Evolutionary conservation across 2,888 invertebrate genomes (phyloP).

Genomic region (Eupithecia abbreviata): DNA sequence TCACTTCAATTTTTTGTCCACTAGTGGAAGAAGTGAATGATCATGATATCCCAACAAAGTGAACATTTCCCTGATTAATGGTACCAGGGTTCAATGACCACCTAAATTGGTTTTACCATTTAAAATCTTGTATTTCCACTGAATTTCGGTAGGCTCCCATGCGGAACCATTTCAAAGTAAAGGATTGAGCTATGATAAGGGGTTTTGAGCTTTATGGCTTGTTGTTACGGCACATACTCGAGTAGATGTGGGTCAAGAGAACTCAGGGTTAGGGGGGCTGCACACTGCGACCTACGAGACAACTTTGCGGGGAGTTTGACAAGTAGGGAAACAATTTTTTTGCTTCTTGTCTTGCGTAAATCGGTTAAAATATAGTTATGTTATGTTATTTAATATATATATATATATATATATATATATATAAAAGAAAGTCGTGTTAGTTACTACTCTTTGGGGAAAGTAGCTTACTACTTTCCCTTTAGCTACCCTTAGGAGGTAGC

Average conservation of each 20-base stretch:
- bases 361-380: too few relatives aligned
- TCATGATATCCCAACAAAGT: neutral
- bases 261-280: conserved; percentile 51
- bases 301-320: neutral
- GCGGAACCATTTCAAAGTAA: neutral
- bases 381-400: too few relatives aligned
- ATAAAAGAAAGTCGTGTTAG: too few relatives aligned
- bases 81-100: conserved; percentile 4
- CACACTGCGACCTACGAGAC: conserved; percentile 31
- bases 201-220: conserved; percentile 28
- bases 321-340: neutral
- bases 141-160: neutral
- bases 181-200: conserved; percentile 11
- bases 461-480: too few relatives aligned
- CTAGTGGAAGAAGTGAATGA: too few relatives aligned
- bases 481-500: too few relatives aligned
- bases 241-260: conserved; percentile 73
- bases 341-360: neutral
- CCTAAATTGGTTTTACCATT: neutral
- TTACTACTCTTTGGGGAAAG: too few relatives aligned
- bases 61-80: neutral
- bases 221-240: conserved; percentile 59
- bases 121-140: neutral
- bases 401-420: too few relatives aligned
- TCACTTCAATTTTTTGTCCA: too few relatives aligned